Evolutionary conservation across 2,113 vertebrate genomes (phyloP).

Genomic region (Promerops cafer): DNA sequence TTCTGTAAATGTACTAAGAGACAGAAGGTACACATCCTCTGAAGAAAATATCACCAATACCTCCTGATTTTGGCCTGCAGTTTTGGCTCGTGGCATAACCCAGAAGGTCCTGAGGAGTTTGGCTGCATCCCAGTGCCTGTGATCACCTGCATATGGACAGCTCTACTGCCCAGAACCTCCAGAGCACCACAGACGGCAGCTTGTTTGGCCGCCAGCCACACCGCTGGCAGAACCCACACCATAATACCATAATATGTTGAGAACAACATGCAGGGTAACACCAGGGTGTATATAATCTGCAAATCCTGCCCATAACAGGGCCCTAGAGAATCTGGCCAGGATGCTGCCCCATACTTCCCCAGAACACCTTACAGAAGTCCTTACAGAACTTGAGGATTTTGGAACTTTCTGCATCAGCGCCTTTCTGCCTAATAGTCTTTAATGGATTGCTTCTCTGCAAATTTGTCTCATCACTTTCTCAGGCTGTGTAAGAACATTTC

Average conservation of each 20-base stretch:
- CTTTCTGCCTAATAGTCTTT: background rate
- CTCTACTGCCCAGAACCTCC: background rate
- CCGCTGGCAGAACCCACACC: background rate
- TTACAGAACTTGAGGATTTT: background rate
- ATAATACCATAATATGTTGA: background rate
- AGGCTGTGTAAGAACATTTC: background rate
- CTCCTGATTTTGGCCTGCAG: background rate
- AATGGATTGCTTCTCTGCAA: background rate
- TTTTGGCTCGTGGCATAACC: background rate
- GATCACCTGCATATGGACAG: background rate
- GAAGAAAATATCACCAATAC: background rate
- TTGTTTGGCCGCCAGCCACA: background rate
- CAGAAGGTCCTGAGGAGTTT: background rate
- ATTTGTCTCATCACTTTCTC: background rate
- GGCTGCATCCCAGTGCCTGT: background rate
- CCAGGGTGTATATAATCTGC: background rate
- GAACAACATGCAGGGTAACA: background rate
- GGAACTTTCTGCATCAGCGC: rapidly evolving
- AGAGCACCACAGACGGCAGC: rapidly evolving
- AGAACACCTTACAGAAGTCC: background rate
- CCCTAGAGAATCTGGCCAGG: background rate
- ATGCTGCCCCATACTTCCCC: background rate
- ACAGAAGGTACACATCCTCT: background rate
- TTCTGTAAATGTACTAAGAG: background rate
- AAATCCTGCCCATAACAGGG: background rate